phyloP scores from a whole-genome alignment of 2,797 vertebrate genomes.

The Coregonus sp. region DNA sequence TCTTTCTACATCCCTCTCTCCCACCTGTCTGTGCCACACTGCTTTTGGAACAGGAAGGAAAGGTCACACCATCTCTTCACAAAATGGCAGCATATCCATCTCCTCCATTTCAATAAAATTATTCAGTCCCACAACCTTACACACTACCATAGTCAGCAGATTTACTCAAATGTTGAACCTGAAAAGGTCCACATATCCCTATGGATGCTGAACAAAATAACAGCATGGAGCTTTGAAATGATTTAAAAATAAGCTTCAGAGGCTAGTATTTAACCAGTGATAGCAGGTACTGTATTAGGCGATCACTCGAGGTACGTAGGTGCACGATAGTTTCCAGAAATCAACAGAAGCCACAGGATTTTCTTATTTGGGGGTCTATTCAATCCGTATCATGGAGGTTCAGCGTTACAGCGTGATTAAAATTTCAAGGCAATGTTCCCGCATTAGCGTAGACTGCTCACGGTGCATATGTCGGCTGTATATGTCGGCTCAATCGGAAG shows the following conservation, averaged over 20 bases:
- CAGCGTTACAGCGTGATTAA: no score
- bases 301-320: background rate
- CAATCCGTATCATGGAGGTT: no score
- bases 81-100: background rate
- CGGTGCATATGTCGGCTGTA: no score
- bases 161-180: no score
- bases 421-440: no score
- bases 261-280: background rate
- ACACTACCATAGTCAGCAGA: background rate
- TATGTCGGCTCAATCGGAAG: no score
- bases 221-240: background rate
- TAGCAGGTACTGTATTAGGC: background rate
- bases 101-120: background rate
- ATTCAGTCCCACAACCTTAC: background rate
- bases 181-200: background rate
- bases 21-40: background rate
- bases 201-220: background rate
- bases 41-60: background rate
- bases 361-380: no score
- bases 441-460: no score
- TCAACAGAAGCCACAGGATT: background rate
- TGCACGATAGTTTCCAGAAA: background rate
- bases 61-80: background rate
- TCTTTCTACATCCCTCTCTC: conserved; percentile 8
- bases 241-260: background rate